phyloP scores from a whole-genome alignment of 2,113 vertebrate species.

The Mystacornis crossleyi region DNA sequence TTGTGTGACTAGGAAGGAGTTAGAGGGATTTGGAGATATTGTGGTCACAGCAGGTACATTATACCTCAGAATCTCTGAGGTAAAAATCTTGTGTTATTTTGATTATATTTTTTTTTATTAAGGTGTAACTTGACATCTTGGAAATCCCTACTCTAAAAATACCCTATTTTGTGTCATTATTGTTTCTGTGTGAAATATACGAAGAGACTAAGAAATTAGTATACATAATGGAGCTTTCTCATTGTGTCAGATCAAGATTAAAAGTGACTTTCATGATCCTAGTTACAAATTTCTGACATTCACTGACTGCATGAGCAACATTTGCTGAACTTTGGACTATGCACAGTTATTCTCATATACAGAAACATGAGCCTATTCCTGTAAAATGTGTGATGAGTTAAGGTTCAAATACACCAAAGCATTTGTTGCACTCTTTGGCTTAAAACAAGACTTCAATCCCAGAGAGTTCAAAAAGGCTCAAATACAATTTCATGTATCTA shows the following conservation, averaged over 20 bases:
- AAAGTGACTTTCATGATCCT: not conserved
- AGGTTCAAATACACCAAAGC: not conserved
- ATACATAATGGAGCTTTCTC: not conserved
- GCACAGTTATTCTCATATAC: not conserved
- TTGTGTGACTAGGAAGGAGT: not conserved
- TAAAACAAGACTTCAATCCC: not conserved
- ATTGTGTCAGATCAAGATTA: not conserved
- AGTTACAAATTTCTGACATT: not conserved
- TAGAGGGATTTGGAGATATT: not conserved
- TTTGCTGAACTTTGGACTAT: not conserved
- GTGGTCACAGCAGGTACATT: not conserved
- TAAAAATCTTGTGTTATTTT: not conserved
- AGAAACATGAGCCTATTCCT: not conserved
- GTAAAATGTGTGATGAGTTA: not conserved
- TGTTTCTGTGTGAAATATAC: not conserved
- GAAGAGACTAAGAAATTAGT: not conserved
- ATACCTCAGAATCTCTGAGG: not conserved
- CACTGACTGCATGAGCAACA: not conserved
- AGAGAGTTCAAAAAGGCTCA: not conserved
- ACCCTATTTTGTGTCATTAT: not conserved
- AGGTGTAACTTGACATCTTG: not conserved
- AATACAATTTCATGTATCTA: not conserved
- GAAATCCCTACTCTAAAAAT: constrained; percentile 1
- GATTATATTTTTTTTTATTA: not conserved
- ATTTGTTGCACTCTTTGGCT: not conserved